Base-by-base conservation (phyloP, 2,797 vertebrate genomes). In the Smutsia temminckii region DNA sequence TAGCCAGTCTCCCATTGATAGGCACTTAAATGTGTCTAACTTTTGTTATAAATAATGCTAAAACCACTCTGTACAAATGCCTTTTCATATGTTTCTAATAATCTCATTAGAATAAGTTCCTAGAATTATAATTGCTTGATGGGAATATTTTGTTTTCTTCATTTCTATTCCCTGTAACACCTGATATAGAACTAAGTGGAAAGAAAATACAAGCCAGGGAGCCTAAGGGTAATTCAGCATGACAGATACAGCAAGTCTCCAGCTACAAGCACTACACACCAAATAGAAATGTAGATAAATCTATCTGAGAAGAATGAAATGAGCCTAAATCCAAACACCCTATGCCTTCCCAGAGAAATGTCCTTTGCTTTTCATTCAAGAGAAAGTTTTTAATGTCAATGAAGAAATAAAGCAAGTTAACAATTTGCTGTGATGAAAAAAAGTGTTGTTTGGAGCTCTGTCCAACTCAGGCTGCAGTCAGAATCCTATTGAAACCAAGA, bases 261-360 rank as follows among this genome's bases (percentile, higher is more conserved):
- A 57, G 34, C 9, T n/a, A n/a, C 9, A 21, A 89, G 55, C 42
- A 27, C 0, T 63, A 63, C 91, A 88, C 94, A 59, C 40, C 66
- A 91, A 84, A 61, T 49, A 71, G 59, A 89, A 89, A 92, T 18
- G 20, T 63, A 95, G 63, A 85, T n/a, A 68, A 42, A 86, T 59
- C 78, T 95, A n/a, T 71, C 80, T 64, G 37, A 86, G 25, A 89
- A 94, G 37, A 51, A 53, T 16, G 23, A 51, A 32, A 17, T 85
- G 11, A 69, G 9, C 64, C 32, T 93, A 64, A 49, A 74, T 85
- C 59, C 42, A n/a, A 95, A 72, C 6, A 74, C 9, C 1, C 7
- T 74, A 3, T 74, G 4, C 89, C 29, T 89, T 72, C 34, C 37
- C 27, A 23, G n/a, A 10, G 93, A 95, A 88, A 77, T 3, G 3